Percentiles rank a stretch among this genome's conserved stretches.
Conservation (phyloP, 2,888 invertebrate species). For the Hanleya hanleyi region DNA sequence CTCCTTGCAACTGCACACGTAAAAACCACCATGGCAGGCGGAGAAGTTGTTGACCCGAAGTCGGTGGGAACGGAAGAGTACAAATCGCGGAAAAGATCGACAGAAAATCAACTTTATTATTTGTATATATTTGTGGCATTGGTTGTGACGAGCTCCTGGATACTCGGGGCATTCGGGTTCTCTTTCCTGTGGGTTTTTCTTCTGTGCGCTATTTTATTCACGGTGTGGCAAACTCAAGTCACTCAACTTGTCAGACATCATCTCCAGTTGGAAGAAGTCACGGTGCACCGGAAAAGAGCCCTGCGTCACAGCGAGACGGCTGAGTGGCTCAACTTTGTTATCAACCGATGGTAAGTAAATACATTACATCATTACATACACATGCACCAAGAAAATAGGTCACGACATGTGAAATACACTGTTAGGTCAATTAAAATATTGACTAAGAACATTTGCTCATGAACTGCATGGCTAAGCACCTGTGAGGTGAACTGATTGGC, state of each 20-base stretch:
- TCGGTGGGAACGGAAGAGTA: background rate
- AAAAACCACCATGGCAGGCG: no score
- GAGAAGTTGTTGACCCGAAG: background rate
- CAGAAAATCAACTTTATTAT: conserved; percentile 49
- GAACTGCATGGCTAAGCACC: no score
- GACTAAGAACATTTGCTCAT: no score
- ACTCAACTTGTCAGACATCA: conserved; percentile 58
- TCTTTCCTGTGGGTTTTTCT: conserved; percentile 69
- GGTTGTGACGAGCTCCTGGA: conserved; percentile 60
- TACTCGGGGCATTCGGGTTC: conserved; percentile 59
- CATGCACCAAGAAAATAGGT: no score
- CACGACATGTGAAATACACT: no score
- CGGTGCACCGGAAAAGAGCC: conserved; percentile 75
- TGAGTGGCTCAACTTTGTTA: conserved; percentile 77
- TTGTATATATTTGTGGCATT: conserved; percentile 65
- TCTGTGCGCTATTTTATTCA: conserved; percentile 61
- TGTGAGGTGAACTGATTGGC: no score
- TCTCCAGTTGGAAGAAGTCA: conserved; percentile 61
- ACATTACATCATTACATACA: no score
- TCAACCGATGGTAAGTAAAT: conserved; percentile 75
- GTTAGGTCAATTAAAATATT: no score
- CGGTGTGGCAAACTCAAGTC: conserved; percentile 68
- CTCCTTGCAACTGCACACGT: no score
- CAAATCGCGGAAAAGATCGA: background rate
- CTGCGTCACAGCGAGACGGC: conserved; percentile 76